Evolutionary conservation across 2,888 invertebrate genomes (phyloP).

Genomic region (Laothoe populi): DNA sequence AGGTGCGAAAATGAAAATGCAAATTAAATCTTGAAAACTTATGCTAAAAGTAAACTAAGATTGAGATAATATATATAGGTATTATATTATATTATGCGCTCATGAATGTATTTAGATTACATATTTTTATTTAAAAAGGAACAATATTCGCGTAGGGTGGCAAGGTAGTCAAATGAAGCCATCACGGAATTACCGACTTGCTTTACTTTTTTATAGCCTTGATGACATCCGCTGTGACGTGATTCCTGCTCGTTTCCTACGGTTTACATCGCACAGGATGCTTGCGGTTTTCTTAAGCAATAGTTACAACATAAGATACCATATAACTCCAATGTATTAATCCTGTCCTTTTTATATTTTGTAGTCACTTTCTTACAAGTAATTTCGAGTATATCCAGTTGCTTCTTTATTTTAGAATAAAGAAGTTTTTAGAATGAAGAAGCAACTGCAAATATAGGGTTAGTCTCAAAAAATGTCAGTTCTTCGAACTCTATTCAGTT

Average conservation of each 20-base stretch:
- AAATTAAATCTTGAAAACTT: no score
- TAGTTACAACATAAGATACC: conserved; percentile 25
- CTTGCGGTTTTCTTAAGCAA: conserved; percentile 27
- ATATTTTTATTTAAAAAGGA: conserved; percentile 9
- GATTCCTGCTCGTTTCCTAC: conserved; percentile 29
- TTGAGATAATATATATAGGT: no score
- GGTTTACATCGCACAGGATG: conserved; percentile 28
- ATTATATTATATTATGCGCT: no score
- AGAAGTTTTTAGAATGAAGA: no score
- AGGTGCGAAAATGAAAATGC: no score
- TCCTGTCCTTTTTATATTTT: conserved; percentile 27
- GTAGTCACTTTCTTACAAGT: conserved; percentile 22
- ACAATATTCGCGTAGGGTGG: conserved; percentile 16
- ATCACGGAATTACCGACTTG: conserved; percentile 23
- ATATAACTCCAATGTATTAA: conserved; percentile 27
- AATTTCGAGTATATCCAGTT: neutral
- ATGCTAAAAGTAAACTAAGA: no score
- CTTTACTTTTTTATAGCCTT: conserved; percentile 30
- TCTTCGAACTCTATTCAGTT: no score
- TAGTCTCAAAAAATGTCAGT: no score
- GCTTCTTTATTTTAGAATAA: no score
- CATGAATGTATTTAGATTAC: conserved; percentile 9
- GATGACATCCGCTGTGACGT: conserved; percentile 31
- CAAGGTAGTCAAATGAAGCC: conserved; percentile 22
- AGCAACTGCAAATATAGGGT: no score